These are phyloP conservation scores for Pyxicephalus adspersus DNA, from an alignment of 2,113 vertebrate genomes.

Conservation along the genomic window DNA sequence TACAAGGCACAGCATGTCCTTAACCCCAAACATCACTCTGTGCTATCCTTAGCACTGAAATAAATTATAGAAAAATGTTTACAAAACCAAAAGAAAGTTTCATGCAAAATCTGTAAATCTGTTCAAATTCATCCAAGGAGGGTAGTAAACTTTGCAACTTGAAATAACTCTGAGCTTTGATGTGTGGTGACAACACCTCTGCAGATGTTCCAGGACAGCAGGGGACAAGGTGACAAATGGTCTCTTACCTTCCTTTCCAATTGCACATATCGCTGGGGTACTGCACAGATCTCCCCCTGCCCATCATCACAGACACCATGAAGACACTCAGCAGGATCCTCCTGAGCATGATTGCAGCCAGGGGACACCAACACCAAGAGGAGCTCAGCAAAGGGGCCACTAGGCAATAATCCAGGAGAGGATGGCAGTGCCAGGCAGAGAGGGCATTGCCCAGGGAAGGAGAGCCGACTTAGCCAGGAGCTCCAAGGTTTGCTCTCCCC, in stretches of 20 bases:
- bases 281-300: slow-evolving; percentile 77
- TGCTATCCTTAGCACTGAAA: too few species aligned
- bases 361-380: background rate
- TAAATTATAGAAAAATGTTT: too few species aligned
- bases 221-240: background rate
- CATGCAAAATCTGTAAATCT: too few species aligned
- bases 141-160: too few species aligned
- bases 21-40: too few species aligned
- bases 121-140: too few species aligned
- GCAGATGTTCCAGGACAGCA: too few species aligned
- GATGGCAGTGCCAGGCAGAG: slow-evolving; percentile 50
- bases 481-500: slow-evolving; percentile 25
- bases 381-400: background rate
- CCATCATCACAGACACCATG: slow-evolving; percentile 74
- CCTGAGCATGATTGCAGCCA: slow-evolving; percentile 69
- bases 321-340: slow-evolving; percentile 71
- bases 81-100: too few species aligned
- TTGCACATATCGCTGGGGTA: slow-evolving; percentile 96
- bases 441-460: slow-evolving; percentile 45
- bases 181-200: too few species aligned
- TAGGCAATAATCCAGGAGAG: slow-evolving; percentile 60
- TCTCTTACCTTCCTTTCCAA: slow-evolving; percentile 93
- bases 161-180: too few species aligned
- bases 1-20: too few species aligned
- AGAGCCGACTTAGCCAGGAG: slow-evolving; percentile 3